phyloP scores from a whole-genome alignment of 2,113 vertebrate species.

The Tamias sibiricus region DNA sequence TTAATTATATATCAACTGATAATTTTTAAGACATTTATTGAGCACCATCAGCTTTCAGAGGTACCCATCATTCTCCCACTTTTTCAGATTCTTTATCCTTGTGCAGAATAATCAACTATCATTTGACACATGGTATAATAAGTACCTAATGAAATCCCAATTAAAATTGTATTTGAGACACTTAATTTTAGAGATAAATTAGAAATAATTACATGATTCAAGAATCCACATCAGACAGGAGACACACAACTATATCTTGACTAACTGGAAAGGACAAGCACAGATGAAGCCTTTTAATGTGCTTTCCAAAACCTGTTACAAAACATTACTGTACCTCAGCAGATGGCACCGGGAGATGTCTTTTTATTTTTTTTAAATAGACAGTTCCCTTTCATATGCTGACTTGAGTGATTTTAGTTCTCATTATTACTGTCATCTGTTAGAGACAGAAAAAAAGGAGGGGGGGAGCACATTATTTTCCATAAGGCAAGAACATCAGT shows the following conservation, averaged over 20 bases:
- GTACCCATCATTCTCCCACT: constrained; percentile 48
- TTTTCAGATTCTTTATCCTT: constrained; percentile 67
- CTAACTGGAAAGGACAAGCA: constrained; percentile 71
- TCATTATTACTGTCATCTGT: constrained; percentile 78
- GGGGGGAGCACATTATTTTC: constrained; percentile 69
- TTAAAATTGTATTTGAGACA: constrained; percentile 73
- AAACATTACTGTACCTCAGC: constrained; percentile 77
- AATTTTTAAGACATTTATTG: constrained; percentile 68
- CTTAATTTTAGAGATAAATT: constrained; percentile 72
- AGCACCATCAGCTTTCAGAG: constrained; percentile 75
- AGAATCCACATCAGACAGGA: constrained; percentile 67
- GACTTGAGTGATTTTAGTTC: constrained; percentile 76
- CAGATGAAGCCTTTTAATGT: constrained; percentile 70
- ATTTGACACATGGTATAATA: constrained; percentile 76
- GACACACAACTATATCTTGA: constrained; percentile 65
- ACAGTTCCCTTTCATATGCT: constrained; percentile 68
- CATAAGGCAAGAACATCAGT: constrained; percentile 68
- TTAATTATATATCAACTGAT: constrained; percentile 74
- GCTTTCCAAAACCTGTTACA: constrained; percentile 73
- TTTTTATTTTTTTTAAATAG: constrained; percentile 69
- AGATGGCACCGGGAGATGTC: constrained; percentile 65
- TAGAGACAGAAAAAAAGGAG: constrained; percentile 47
- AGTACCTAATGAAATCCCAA: constrained; percentile 68
- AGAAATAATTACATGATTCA: constrained; percentile 73
- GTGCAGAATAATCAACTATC: constrained; percentile 60